phyloP scores from a whole-genome alignment of 2,888 invertebrate species.

The Apotomis turbidana region DNA sequence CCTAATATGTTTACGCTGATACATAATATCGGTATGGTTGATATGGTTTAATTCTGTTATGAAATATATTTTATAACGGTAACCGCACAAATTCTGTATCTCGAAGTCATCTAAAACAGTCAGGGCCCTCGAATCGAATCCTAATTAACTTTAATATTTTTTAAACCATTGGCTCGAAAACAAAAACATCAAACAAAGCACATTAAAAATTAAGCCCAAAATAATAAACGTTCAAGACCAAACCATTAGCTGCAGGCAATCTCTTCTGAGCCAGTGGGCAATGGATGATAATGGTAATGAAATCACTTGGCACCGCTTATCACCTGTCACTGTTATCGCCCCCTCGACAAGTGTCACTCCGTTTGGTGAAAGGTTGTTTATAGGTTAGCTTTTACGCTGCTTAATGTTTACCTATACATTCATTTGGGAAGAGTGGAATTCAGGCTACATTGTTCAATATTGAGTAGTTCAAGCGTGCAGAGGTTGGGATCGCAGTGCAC shows the following conservation, averaged over 20 bases:
- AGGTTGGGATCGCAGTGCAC: too few species aligned
- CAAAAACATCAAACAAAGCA: neutral
- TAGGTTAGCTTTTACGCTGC: slow-evolving; percentile 11
- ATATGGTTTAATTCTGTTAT: too few species aligned
- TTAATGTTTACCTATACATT: slow-evolving; percentile 10
- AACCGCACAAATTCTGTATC: neutral
- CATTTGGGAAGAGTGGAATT: neutral
- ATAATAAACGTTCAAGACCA: slow-evolving; percentile 13
- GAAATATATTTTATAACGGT: neutral
- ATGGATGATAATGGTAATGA: slow-evolving; percentile 27
- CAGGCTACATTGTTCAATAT: neutral
- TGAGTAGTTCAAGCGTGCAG: too few species aligned
- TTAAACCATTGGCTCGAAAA: neutral
- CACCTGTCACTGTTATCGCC: slow-evolving; percentile 26
- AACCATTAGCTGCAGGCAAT: slow-evolving; percentile 27
- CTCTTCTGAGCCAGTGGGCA: slow-evolving; percentile 30
- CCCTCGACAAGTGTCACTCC: slow-evolving; percentile 22
- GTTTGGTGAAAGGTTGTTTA: slow-evolving; percentile 22
- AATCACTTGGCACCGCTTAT: slow-evolving; percentile 31
- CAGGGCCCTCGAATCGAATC: neutral
- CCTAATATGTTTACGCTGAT: too few species aligned
- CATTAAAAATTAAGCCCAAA: slow-evolving; percentile 11
- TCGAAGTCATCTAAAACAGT: neutral
- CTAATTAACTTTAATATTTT: neutral
- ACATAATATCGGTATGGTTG: too few species aligned